Percentiles rank a stretch among this genome's conserved stretches.
These are phyloP conservation scores for Channallabes apus DNA, from an alignment of 2,797 vertebrate species.

Conservation along the genomic window DNA sequence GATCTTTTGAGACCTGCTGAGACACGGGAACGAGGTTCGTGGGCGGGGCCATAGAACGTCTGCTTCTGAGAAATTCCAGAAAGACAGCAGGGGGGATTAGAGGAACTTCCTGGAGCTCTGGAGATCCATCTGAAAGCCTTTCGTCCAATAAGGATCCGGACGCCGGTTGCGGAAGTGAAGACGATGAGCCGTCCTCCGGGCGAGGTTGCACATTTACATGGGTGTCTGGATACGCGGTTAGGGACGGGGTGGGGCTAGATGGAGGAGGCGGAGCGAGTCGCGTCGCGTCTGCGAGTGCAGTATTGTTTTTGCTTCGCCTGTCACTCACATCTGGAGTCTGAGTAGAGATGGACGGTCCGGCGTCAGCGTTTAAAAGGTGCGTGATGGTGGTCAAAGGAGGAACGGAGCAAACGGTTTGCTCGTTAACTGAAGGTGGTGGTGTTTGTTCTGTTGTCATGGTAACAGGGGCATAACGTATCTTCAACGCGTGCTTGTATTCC, in stretches of 20 bases:
- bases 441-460: conserved; percentile 31
- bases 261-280: not conserved
- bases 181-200: not conserved
- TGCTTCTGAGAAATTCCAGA: conserved; percentile 43
- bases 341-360: not conserved
- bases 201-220: too few relatives aligned
- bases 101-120: conserved; percentile 7
- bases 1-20: not conserved
- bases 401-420: not conserved
- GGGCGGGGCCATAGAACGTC: not conserved
- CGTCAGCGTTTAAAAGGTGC: not conserved
- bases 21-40: not conserved
- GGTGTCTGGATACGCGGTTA: not conserved
- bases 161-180: not conserved
- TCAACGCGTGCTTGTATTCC: conserved; percentile 83
- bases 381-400: not conserved
- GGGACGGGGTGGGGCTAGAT: not conserved
- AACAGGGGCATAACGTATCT: conserved; percentile 64
- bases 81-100: conserved; percentile 39
- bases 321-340: not conserved
- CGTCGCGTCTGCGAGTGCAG: not conserved
- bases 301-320: not conserved
- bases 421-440: conserved; percentile 46
- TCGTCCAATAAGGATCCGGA: not conserved
- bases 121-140: not conserved